These are phyloP conservation scores for Clunio marinus DNA, from an alignment of 2,888 invertebrate species.

Conservation along the genomic window DNA sequence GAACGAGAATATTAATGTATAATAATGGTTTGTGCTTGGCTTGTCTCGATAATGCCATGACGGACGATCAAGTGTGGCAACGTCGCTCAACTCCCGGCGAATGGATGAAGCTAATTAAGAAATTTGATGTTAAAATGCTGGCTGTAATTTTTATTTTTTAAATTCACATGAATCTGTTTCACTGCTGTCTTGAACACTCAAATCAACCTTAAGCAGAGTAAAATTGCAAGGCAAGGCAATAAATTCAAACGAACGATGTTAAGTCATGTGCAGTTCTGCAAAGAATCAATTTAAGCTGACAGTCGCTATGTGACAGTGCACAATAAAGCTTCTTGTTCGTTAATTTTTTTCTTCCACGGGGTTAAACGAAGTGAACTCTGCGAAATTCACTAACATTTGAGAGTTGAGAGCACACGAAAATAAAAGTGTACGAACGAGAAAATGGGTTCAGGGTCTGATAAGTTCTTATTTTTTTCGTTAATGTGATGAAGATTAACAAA, in stretches of 20 bases:
- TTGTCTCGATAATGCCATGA: not conserved
- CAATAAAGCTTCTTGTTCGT: not conserved
- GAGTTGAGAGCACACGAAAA: not conserved
- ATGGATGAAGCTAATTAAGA: not conserved
- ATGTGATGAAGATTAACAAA: too few relatives aligned
- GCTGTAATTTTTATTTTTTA: too few relatives aligned
- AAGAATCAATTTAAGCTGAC: not conserved
- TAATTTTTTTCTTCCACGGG: not conserved
- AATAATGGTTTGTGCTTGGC: not conserved
- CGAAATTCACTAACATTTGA: not conserved
- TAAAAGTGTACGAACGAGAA: slow-evolving; percentile 4
- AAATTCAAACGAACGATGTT: too few relatives aligned
- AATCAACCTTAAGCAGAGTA: not conserved
- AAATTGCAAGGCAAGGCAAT: not conserved
- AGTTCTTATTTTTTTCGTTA: not conserved
- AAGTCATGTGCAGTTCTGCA: not conserved
- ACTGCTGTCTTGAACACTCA: too few relatives aligned
- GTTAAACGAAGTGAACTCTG: slow-evolving; percentile 2
- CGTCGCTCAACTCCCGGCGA: not conserved
- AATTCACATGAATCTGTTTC: too few relatives aligned
- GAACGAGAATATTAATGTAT: slow-evolving; percentile 29
- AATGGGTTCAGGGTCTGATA: slow-evolving; percentile 33
- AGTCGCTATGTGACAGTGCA: not conserved
- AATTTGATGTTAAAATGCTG: not conserved
- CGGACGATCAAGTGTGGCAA: not conserved